These are phyloP conservation scores for Acipenser ruthenus DNA, from an alignment of 2,797 vertebrate species.

Conservation along the genomic window DNA sequence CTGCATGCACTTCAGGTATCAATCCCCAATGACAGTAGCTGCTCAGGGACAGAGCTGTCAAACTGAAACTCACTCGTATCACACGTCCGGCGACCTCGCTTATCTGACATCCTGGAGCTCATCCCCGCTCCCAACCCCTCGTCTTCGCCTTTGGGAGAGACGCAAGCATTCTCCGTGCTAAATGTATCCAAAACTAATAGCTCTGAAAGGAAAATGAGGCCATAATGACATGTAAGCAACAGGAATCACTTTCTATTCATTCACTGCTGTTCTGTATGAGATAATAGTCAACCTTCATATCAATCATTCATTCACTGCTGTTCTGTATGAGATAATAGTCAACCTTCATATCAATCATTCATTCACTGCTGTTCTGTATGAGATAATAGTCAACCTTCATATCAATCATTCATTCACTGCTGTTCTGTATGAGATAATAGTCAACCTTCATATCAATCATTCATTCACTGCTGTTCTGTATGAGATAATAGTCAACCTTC, in stretches of 20 bases:
- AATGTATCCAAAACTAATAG: slow-evolving; percentile 75
- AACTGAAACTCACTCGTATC: slow-evolving; percentile 67
- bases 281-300: too few species aligned
- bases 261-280: too few species aligned
- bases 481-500: too few species aligned
- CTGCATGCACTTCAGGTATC: background rate
- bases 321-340: background rate
- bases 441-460: background rate
- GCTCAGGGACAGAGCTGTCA: slow-evolving; percentile 27
- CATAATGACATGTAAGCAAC: slow-evolving; percentile 24
- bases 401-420: too few species aligned
- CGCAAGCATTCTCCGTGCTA: slow-evolving; percentile 53
- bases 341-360: too few species aligned
- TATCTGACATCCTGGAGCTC: slow-evolving; percentile 59
- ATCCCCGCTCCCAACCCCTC: slow-evolving; percentile 51
- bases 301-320: background rate
- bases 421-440: background rate
- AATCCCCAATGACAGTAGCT: slow-evolving; percentile 31
- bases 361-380: background rate
- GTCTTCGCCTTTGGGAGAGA: slow-evolving; percentile 52
- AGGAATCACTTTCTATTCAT: too few species aligned
- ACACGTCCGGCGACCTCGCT: slow-evolving; percentile 39
- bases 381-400: too few species aligned
- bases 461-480: background rate
- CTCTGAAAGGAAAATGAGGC: slow-evolving; percentile 52